Conservation (phyloP, 2,797 vertebrate species). For the Zalophus californianus region DNA sequence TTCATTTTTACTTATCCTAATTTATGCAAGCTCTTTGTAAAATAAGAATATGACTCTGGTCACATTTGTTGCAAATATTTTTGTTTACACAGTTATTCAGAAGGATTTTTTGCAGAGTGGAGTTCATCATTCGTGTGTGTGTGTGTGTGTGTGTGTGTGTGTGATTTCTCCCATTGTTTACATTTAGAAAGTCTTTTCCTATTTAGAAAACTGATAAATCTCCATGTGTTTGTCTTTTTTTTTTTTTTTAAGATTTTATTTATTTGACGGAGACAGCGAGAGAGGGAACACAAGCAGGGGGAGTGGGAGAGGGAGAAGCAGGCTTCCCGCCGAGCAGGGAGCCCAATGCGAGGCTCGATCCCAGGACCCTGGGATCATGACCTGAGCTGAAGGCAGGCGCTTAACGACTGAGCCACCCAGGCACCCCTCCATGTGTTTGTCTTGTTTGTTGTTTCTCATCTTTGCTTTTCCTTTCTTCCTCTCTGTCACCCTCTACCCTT, state of each 20-base stretch:
- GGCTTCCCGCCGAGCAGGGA: no score
- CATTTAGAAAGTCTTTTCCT: conserved; percentile 28
- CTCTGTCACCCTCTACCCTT: not conserved
- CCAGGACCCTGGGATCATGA: no score
- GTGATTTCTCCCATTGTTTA: conserved; percentile 39
- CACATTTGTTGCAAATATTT: not conserved
- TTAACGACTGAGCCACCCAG: no score
- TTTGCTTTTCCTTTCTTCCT: not conserved
- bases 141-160: not conserved
- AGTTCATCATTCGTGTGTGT: not conserved
- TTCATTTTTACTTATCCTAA: conserved; percentile 36
- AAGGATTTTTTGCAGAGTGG: not conserved
- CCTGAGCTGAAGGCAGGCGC: no score
- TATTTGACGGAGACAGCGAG: no score
- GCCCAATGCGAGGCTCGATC: no score
- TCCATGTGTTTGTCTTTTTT: not conserved
- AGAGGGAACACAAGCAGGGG: no score
- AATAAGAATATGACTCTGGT: not conserved
- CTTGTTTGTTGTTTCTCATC: not conserved
- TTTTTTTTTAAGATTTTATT: no score
- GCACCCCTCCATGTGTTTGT: not conserved
- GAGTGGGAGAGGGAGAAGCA: no score
- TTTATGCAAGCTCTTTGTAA: conserved; percentile 18
- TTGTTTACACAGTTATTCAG: not conserved
- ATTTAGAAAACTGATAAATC: conserved; percentile 32